Base-by-base conservation (phyloP, 2,888 invertebrate genomes). In the Thereva nobilitata region DNA sequence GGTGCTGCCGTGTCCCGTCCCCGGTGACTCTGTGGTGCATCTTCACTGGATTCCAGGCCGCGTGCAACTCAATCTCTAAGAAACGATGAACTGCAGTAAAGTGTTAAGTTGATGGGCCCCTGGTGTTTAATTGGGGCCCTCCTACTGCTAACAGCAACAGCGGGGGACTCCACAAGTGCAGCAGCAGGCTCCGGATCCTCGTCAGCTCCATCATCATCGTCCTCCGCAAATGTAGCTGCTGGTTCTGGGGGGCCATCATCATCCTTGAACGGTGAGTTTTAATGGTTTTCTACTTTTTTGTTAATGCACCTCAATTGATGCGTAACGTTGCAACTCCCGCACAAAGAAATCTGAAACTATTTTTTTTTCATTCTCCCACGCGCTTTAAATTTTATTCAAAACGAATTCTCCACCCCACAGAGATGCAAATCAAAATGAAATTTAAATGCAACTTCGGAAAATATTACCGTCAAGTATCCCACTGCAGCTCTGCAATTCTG, bases 111-210 rank as follows among this genome's bases (percentile, higher is more conserved):
- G 80, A 80, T 80, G 80, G 79, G 79, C 78, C 77, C 77, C 75
- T 78, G 80, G 79, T 77, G 75, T 75, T 73, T 79, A 76, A 78
- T 81, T 77, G 79, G 80, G 74, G 79, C 78, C 79, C 81, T 80
- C 77, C 78, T 80, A 73, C 76, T 81, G 79, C 78, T 80, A 70
- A 76, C 77, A 74, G 78, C 79, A 75, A 79, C 78, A 74, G 77
- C 77, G 78, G 80, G 80, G 78, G 79, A 80, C 76, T 79, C 80
- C 78, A 79, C 77, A 72, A 79, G 78, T 66, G 67, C 68, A 49
- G 37, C 7, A 4, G 8, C 35, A 12, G 45, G 45, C 45, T 64
- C 54, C 45, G 41, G 53, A 6, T 53, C 63, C 7, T 8, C 66
- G 23, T 53, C 59, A 47, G 45, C 57, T 9, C 8, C 64, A 44